Percentiles rank a stretch among this genome's conserved stretches.
These are phyloP conservation scores for Sycobia sp. DNA, from an alignment of 1,140 invertebrate genomes.

Conservation along the genomic window DNA sequence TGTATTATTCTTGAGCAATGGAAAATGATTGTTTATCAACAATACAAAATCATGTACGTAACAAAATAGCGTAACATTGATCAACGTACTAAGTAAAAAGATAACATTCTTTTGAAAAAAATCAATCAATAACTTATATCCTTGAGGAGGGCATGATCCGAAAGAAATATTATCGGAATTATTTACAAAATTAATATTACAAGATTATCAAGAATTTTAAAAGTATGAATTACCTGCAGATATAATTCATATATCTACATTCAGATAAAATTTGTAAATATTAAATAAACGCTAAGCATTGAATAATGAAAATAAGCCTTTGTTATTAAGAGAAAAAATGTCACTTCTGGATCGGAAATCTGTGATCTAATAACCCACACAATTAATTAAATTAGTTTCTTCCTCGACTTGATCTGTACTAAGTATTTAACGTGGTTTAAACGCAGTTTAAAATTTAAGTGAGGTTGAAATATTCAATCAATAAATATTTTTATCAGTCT, in stretches of 20 bases:
- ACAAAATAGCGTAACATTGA: not conserved
- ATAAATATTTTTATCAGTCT: too few species aligned
- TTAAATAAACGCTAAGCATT: not conserved
- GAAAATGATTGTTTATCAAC: not conserved
- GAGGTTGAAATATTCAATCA: not conserved
- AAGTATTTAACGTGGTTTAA: not conserved
- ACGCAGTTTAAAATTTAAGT: not conserved
- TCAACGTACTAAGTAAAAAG: not conserved
- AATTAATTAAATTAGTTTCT: not conserved
- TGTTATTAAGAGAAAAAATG: not conserved
- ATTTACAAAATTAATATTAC: not conserved
- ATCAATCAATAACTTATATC: not conserved
- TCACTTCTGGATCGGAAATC: conserved; percentile 26
- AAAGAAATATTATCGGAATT: not conserved
- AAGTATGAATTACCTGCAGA: not conserved
- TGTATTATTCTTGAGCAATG: not conserved
- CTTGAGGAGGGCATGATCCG: not conserved
- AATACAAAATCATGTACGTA: not conserved
- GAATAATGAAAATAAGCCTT: not conserved
- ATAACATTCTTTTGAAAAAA: not conserved
- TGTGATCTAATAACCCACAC: not conserved
- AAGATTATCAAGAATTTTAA: not conserved
- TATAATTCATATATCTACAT: not conserved
- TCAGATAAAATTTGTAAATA: conserved; percentile 18
- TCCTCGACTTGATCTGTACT: not conserved